Conservation (phyloP, 2,113 vertebrate genomes). For the Chamaetylas fuelleborni region DNA sequence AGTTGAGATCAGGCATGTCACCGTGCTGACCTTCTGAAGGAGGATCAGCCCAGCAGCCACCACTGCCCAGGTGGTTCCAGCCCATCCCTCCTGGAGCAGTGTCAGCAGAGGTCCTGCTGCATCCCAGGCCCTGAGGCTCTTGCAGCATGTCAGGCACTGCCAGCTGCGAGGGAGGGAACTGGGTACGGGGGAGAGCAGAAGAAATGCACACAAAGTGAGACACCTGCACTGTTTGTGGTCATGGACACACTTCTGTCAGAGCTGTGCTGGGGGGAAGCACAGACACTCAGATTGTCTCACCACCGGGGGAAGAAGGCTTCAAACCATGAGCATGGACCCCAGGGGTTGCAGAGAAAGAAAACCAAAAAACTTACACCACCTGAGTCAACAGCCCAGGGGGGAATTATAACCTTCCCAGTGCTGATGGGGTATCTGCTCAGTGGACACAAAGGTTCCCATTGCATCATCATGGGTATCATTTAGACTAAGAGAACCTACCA, state of each 20-base stretch:
- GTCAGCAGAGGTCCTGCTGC: not conserved
- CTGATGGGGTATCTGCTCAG: not conserved
- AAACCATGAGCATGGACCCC: not conserved
- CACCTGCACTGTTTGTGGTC: not conserved
- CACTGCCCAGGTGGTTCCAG: not conserved
- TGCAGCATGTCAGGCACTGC: not conserved
- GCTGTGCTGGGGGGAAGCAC: not conserved
- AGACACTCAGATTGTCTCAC: not conserved
- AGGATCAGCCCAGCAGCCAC: not conserved
- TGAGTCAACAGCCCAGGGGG: not conserved
- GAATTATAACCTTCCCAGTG: not conserved
- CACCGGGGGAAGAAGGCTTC: rapidly evolving
- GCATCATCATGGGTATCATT: not conserved
- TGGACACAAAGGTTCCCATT: not conserved
- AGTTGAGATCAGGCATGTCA: not conserved
- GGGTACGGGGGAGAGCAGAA: not conserved
- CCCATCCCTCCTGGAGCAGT: not conserved
- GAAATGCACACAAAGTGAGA: not conserved
- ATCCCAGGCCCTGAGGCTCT: not conserved
- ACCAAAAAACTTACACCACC: not conserved
- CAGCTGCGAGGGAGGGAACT: not conserved
- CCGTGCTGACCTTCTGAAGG: not conserved
- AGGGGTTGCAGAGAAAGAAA: not conserved
- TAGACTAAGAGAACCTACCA: not conserved
- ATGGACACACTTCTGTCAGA: not conserved